These are phyloP conservation scores for Rhyacophila evoluta DNA, from an alignment of 2,888 invertebrate species.

Conservation along the genomic window DNA sequence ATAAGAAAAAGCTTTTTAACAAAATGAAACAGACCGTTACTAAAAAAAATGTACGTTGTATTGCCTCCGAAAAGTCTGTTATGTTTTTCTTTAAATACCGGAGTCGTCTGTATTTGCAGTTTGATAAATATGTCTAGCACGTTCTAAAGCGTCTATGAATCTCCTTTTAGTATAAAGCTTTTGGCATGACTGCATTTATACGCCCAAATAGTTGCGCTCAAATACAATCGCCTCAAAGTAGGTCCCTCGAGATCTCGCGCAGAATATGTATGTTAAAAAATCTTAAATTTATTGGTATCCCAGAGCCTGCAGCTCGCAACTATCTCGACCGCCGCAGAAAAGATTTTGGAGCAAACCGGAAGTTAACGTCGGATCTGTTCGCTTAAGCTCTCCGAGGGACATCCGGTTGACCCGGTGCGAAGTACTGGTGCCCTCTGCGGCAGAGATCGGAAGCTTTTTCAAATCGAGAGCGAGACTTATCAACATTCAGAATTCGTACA, in stretches of 20 bases:
- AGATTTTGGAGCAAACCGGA: constrained; percentile 13
- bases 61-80: no score
- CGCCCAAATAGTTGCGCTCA: constrained; percentile 22
- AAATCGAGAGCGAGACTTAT: neutral
- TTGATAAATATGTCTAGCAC: constrained; percentile 2
- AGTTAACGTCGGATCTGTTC: constrained; percentile 24
- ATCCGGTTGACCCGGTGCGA: constrained; percentile 3
- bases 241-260: neutral
- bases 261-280: constrained; percentile 14
- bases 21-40: no score
- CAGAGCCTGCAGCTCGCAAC: neutral
- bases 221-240: constrained; percentile 8
- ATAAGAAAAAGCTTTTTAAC: no score
- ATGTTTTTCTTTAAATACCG: neutral
- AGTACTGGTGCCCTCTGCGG: neutral
- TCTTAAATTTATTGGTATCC: constrained; percentile 17
- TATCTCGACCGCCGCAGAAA: constrained; percentile 12
- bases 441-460: neutral
- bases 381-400: constrained; percentile 24
- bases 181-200: constrained; percentile 16
- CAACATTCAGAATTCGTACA: neutral
- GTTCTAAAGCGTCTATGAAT: constrained; percentile 1
- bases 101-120: neutral
- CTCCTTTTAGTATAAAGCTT: neutral
- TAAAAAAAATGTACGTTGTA: no score